phyloP scores from a whole-genome alignment of 2,888 invertebrate species.

The Meloe dianella region DNA sequence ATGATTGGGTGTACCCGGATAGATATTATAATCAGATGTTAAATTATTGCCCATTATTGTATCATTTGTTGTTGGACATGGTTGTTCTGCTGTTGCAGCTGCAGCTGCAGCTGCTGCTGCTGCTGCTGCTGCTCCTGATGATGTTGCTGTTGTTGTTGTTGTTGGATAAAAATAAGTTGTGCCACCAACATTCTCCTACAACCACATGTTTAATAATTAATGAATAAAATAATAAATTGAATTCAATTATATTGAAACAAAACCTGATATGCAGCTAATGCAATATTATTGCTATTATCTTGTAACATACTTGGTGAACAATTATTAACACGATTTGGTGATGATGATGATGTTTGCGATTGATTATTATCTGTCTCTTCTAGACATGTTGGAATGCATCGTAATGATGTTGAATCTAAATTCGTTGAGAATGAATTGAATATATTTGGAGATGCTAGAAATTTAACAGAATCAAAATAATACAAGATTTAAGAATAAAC shows the following conservation, averaged over 20 bases:
- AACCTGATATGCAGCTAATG: slow-evolving; percentile 56
- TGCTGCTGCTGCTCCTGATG: slow-evolving; percentile 50
- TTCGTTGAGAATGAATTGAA: slow-evolving; percentile 54
- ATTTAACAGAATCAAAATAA: slow-evolving; percentile 42
- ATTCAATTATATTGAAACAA: background rate
- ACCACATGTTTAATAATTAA: no score
- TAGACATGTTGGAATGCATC: slow-evolving; percentile 41
- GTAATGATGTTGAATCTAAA: slow-evolving; percentile 45
- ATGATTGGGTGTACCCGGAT: slow-evolving; percentile 69
- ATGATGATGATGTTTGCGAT: slow-evolving; percentile 39
- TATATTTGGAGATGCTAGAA: slow-evolving; percentile 54
- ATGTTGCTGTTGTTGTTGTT: slow-evolving; percentile 55
- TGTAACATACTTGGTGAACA: slow-evolving; percentile 56
- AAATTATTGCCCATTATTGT: slow-evolving; percentile 36
- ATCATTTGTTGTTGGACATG: slow-evolving; percentile 41
- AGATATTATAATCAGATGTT: slow-evolving; percentile 66
- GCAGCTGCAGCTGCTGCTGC: slow-evolving; percentile 62
- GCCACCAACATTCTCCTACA: slow-evolving; percentile 88
- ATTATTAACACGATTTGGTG: slow-evolving; percentile 54
- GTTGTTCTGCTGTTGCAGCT: slow-evolving; percentile 39
- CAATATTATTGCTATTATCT: slow-evolving; percentile 48
- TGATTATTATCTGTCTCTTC: slow-evolving; percentile 41
- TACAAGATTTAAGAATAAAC: background rate
- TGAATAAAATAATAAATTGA: background rate
- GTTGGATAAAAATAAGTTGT: slow-evolving; percentile 93